A percentile compares a stretch with the other conserved stretches of the same genome.
Conservation (phyloP, 2,888 invertebrate species). For the Gandaritis pyraliata region DNA sequence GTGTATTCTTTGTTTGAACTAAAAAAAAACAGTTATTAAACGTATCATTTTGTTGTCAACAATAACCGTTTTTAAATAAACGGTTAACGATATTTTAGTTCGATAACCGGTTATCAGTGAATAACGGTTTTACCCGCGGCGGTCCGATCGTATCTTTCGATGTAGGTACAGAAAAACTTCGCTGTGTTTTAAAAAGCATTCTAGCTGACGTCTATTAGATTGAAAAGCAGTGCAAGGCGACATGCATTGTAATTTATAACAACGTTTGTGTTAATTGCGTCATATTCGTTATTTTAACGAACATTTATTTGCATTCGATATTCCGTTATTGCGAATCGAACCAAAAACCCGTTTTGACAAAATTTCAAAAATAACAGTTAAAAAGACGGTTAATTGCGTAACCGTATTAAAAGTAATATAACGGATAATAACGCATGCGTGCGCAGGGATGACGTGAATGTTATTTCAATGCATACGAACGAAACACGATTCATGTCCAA, state of each 20-base stretch:
- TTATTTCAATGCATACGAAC: slow-evolving; percentile 69
- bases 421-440: slow-evolving; percentile 51
- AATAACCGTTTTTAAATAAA: slow-evolving; percentile 1
- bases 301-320: background rate
- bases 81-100: background rate
- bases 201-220: slow-evolving; percentile 81
- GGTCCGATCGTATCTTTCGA: slow-evolving; percentile 89
- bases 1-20: too few relatives aligned
- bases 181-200: slow-evolving; percentile 95
- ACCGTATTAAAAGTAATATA: slow-evolving; percentile 2
- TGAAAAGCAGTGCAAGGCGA: slow-evolving; percentile 61
- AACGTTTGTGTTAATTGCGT: slow-evolving; percentile 34
- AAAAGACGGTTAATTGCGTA: background rate
- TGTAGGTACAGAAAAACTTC: slow-evolving; percentile 96
- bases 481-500: slow-evolving; percentile 68
- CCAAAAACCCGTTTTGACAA: too few relatives aligned
- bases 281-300: slow-evolving; percentile 31
- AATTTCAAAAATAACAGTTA: background rate
- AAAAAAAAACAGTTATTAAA: slow-evolving; percentile 1
- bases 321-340: too few relatives aligned
- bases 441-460: slow-evolving; percentile 51
- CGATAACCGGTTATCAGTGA: background rate
- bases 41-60: background rate
- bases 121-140: slow-evolving; percentile 67
- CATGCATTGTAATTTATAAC: slow-evolving; percentile 40